Evolutionary conservation across 2,797 vertebrate genomes (phyloP).

Genomic region (Chaetophractus vellerosus): DNA sequence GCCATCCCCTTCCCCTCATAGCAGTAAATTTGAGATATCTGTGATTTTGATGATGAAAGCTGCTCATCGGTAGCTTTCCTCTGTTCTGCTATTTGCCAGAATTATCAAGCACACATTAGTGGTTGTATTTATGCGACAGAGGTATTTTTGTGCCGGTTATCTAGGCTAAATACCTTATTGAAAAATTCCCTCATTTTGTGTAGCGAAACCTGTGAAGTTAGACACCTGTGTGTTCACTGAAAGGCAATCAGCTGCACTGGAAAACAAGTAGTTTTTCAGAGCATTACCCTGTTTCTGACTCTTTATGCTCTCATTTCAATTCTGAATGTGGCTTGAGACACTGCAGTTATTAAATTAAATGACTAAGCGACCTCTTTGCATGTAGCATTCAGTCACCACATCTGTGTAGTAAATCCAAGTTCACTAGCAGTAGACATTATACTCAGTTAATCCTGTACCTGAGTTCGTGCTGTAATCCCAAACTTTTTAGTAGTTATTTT

Average conservation of each 20-base stretch:
- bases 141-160: conserved; percentile 70
- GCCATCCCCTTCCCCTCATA: background rate
- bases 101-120: conserved; percentile 57
- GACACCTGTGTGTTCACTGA: conserved; percentile 78
- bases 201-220: conserved; percentile 62
- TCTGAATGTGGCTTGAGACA: conserved; percentile 67
- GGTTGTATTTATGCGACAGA: conserved; percentile 16
- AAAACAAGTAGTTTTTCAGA: conserved; percentile 69
- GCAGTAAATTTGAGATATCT: conserved; percentile 47
- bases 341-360: conserved; percentile 83
- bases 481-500: conserved; percentile 51
- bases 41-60: conserved; percentile 32
- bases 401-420: conserved; percentile 67
- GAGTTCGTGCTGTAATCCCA: background rate
- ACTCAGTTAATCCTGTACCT: conserved; percentile 29
- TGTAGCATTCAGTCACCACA: conserved; percentile 66
- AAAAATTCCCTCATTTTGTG: conserved; percentile 66
- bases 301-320: conserved; percentile 81
- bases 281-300: conserved; percentile 69
- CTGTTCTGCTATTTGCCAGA: conserved; percentile 28
- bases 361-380: conserved; percentile 68
- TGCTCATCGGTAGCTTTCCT: background rate
- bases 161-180: conserved; percentile 72
- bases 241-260: conserved; percentile 60
- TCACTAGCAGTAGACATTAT: conserved; percentile 11